These are phyloP conservation scores for Hermetia illucens DNA, from an alignment of 1,140 invertebrate genomes.

Conservation along the genomic window DNA sequence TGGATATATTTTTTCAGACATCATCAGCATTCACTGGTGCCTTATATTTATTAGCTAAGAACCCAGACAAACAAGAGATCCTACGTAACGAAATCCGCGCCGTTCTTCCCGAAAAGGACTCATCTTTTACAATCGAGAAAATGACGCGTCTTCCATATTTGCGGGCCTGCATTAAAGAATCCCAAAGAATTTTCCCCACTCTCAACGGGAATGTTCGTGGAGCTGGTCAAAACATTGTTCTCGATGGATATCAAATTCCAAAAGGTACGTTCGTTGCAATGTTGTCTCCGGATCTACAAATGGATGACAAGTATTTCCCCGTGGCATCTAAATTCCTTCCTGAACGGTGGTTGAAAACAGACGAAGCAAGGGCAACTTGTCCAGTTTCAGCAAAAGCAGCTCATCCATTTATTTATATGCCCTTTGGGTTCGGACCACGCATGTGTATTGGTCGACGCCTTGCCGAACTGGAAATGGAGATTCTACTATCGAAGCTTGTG, in stretches of 20 bases:
- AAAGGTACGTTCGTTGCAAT: conserved; percentile 35
- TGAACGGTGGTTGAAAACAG: conserved; percentile 33
- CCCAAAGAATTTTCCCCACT: conserved; percentile 34
- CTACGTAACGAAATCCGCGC: too few relatives aligned
- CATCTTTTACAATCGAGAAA: conserved; percentile 19
- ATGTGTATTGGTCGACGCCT: conserved; percentile 40
- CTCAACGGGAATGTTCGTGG: conserved; percentile 30
- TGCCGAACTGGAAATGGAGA: conserved; percentile 49
- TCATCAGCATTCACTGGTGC: not conserved
- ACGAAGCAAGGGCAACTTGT: conserved; percentile 7
- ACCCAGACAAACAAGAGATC: conserved; percentile 46
- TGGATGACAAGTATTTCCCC: conserved; percentile 30
- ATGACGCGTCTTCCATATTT: conserved; percentile 33
- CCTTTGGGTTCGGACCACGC: conserved; percentile 40
- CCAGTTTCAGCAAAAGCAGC: conserved; percentile 27
- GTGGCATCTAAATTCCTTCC: conserved; percentile 35
- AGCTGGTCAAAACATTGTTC: conserved; percentile 33
- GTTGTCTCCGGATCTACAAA: conserved; percentile 26
- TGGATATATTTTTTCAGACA: not conserved
- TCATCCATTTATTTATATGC: conserved; percentile 34
- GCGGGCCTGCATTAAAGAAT: conserved; percentile 43
- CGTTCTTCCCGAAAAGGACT: conserved; percentile 13
- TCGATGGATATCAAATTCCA: conserved; percentile 38
- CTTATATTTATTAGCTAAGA: conserved; percentile 24
- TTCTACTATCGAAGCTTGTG: conserved; percentile 38